A percentile compares a stretch with the other conserved stretches of the same genome.
These are phyloP conservation scores for Erethizon dorsatum DNA, from an alignment of 2,797 vertebrate species.

Conservation along the genomic window DNA sequence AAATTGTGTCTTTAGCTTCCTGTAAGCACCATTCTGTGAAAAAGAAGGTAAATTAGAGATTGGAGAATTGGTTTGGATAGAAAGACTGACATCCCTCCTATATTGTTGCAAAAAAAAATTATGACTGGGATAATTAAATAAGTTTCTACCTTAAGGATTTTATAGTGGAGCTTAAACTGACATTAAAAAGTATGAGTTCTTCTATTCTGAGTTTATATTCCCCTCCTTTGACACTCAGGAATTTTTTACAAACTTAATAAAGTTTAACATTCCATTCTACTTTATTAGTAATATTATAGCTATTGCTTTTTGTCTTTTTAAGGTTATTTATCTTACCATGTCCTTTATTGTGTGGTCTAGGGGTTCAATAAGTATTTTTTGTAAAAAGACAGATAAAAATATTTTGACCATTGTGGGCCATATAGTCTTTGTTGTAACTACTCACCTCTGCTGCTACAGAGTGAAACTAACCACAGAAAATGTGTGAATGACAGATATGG, in stretches of 20 bases:
- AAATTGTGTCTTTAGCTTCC: not conserved
- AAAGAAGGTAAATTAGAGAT: not conserved
- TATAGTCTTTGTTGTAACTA: not conserved
- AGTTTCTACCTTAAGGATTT: not conserved
- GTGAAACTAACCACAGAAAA: not conserved
- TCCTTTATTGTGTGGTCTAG: not conserved
- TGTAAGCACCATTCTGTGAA: not conserved
- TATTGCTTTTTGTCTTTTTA: not conserved
- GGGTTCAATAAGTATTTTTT: not conserved
- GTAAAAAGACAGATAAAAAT: not conserved
- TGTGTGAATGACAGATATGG: not conserved
- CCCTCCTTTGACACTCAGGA: not conserved
- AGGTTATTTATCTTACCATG: not conserved
- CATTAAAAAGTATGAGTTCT: not conserved
- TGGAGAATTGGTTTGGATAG: not conserved
- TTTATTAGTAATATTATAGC: not conserved
- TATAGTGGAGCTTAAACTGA: not conserved
- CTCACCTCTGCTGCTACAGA: not conserved
- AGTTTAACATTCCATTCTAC: not conserved
- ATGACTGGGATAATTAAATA: not conserved
- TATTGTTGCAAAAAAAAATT: conserved; percentile 4
- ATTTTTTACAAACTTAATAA: not conserved
- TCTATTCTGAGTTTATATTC: not conserved
- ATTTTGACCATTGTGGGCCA: not conserved
- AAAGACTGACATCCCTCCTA: not conserved